Evolutionary conservation across 2,888 invertebrate species (phyloP).

Genomic region (Apoda limacodes): DNA sequence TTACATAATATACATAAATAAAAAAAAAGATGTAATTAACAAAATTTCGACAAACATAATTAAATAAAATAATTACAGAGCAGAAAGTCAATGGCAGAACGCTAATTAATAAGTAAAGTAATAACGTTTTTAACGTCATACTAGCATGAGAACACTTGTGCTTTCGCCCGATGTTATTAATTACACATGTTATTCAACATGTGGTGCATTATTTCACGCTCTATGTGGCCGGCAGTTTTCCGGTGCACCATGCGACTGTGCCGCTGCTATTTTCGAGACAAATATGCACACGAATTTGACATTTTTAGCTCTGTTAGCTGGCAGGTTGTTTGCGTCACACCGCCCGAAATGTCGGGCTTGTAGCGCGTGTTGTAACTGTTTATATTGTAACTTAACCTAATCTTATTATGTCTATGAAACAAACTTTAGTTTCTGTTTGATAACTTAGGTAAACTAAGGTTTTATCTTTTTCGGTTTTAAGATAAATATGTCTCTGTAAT

Average conservation of each 20-base stretch:
- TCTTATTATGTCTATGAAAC: too few species aligned
- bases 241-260: constrained; percentile 35
- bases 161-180: constrained; percentile 56
- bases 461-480: too few species aligned
- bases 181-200: constrained; percentile 57
- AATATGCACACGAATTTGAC: constrained; percentile 56
- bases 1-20: too few species aligned
- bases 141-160: constrained; percentile 58
- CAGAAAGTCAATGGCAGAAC: too few species aligned
- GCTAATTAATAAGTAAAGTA: too few species aligned
- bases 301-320: constrained; percentile 52
- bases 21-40: too few species aligned
- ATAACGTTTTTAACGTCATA: constrained; percentile 36
- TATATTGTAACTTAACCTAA: too few species aligned
- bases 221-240: constrained; percentile 39
- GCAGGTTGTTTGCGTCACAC: constrained; percentile 40
- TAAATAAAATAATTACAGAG: too few species aligned
- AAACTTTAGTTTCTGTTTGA: too few species aligned
- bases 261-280: constrained; percentile 34
- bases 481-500: too few species aligned
- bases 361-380: constrained; percentile 40
- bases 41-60: too few species aligned
- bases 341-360: constrained; percentile 39
- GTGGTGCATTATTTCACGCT: constrained; percentile 57
- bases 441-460: too few species aligned